A percentile compares a stretch with the other conserved stretches of the same genome.
These are phyloP conservation scores for Poecilia picta DNA, from an alignment of 2,797 vertebrate species.

Conservation along the genomic window DNA sequence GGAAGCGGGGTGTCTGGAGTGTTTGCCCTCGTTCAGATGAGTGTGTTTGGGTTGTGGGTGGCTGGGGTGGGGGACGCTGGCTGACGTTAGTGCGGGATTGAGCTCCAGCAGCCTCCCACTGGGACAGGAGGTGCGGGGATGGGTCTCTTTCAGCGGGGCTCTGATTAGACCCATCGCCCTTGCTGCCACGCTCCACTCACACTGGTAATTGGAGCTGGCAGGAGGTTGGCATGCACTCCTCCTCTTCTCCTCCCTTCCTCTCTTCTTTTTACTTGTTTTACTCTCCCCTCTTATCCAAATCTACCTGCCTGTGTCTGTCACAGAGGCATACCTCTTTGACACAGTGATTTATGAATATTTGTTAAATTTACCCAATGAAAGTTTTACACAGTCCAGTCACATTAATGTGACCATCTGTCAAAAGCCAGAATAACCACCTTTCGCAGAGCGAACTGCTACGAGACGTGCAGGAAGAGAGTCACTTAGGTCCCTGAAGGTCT, in stretches of 20 bases:
- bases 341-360: slow-evolving; percentile 34
- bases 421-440: too few relatives aligned
- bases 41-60: slow-evolving; percentile 65
- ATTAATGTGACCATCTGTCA: too few relatives aligned
- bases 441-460: too few relatives aligned
- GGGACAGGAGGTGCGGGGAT: slow-evolving; percentile 75
- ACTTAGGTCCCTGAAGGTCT: too few relatives aligned
- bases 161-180: slow-evolving; percentile 84
- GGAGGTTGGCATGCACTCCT: slow-evolving; percentile 80
- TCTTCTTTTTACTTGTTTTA: slow-evolving; percentile 34
- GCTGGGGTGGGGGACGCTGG: slow-evolving; percentile 59
- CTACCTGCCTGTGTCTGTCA: slow-evolving; percentile 52
- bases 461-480: too few relatives aligned
- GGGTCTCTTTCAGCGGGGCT: slow-evolving; percentile 81
- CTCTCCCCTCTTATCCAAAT: slow-evolving; percentile 48
- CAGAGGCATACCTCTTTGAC: slow-evolving; percentile 31
- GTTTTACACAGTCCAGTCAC: too few relatives aligned
- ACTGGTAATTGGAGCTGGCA: slow-evolving; percentile 86
- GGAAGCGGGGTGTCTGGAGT: slow-evolving; percentile 64
- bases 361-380: slow-evolving; percentile 45
- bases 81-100: slow-evolving; percentile 64
- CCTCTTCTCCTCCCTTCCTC: slow-evolving; percentile 39
- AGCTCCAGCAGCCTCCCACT: slow-evolving; percentile 75
- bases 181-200: slow-evolving; percentile 80
- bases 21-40: slow-evolving; percentile 63